Base-by-base conservation (phyloP, 2,888 invertebrate genomes). In the Agrochola lota region DNA sequence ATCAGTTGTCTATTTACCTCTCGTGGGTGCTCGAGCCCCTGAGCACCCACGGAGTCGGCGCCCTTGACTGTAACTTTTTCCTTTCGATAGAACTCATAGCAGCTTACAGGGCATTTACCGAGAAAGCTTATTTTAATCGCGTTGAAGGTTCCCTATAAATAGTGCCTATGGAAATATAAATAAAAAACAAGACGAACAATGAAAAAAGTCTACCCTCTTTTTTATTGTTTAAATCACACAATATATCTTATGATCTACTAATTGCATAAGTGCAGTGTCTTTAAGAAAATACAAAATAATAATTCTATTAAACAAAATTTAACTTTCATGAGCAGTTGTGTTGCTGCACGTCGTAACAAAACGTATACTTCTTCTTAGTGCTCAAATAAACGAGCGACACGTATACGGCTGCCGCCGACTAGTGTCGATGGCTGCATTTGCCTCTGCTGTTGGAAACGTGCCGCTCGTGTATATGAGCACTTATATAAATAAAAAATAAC, bases 171-270 rank as follows among this genome's bases (percentile, higher is more conserved):
- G 26, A 64, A 35, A 66, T 46, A 43, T 2, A 84, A 78, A 71
- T 74, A 76, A 84, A 84, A 79, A 43, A 60, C 62, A 71, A 17
- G 35, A 71, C 12, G 12, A 84, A 79, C 69, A 86, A 60, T 67
- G 20, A 80, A 80, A 72, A 76, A 82, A 74, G 17, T 40, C 71
- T 72, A 77, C 70, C 62, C 52, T 60, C 60, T 86, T 86, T 84
- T 79, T 77, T 81, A 62, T 84, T 64, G 40, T 75, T 78, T 70
- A 55, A 73, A 80, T 71, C 62, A 71, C 62, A 62, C 46, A 76
- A 68, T 68, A 66, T 59, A 62, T 55, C 0, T 72, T 26, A 40
- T 35, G 62, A 63, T 64, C 20, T 52, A 26, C 52, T 64, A 46
- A 68, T 59, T 68, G 35, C 7, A 3, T 59, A 74, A 1, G 6